Evolutionary conservation across 1,140 invertebrate species (phyloP), one percentile per base, ranked within the genome.

Genomic region (Stratiolaelaps scimitus): DNA sequence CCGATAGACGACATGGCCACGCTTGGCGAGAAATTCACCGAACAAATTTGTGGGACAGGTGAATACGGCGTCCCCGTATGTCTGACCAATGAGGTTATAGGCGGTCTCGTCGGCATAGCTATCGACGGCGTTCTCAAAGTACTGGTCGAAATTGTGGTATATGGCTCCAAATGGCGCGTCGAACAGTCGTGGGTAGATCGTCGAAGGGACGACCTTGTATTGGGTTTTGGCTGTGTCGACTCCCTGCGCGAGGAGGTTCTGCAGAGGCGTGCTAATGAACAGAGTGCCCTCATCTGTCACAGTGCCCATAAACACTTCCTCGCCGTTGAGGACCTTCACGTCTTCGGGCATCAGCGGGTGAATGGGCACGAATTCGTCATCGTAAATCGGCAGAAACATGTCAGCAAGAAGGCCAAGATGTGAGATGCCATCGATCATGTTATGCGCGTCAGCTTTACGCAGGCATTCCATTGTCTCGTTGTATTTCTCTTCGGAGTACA

Each of bases 341-440:
- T 60, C 53, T 60, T 60, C 53, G 34, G 53, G 53, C 53, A 60
- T 60, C 23, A 60, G 53, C 17, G 53, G 53, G 34, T 60, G 53
- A 60, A 60, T 26, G 13, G 53, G 53, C 0, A 60, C 26, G 53
- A 60, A 60, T 15, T 60, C 53, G 10, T 60, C 53, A 23, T 60
- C 34, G 23, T 60, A 60, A 34, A 60, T 60, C 2, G 53, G 53
- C 53, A 60, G 20, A 34, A 60, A 60, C 53, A 60, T 60, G 23
- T 60, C 53, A 34, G 53, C 53, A 26, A 60, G 23, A 60, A 29
- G 53, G 17, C 53, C 53, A 26, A 60, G 53, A 10, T 60, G 53
- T 17, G 53, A 60, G 13, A 60, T 34, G 15, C 53, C 53, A 17
- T 60, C 53, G 53, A 60, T 60, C 26, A 60, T 60, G 2, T 26